These are phyloP conservation scores for Pardalotus punctatus DNA, from an alignment of 2,113 vertebrate species.

Conservation along the genomic window DNA sequence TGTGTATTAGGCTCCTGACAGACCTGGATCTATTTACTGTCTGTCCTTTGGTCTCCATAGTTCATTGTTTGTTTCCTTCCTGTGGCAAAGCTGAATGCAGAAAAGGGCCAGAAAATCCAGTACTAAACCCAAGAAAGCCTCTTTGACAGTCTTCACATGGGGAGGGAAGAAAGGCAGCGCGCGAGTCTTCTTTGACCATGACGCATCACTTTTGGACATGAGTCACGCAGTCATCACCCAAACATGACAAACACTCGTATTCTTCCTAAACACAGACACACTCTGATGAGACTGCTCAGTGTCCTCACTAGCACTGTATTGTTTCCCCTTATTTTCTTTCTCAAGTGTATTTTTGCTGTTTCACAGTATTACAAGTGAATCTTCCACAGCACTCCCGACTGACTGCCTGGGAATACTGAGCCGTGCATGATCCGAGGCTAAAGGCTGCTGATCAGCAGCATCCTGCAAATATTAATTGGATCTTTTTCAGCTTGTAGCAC, in stretches of 20 bases:
- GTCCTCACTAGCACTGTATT: not conserved
- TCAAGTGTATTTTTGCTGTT: not conserved
- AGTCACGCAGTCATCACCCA: conserved; percentile 32
- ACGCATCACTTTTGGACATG: not conserved
- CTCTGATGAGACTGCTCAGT: not conserved
- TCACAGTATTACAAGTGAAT: not conserved
- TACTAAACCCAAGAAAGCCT: not conserved
- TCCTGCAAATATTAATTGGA: conserved; percentile 25
- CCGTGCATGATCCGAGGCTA: not conserved
- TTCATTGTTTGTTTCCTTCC: not conserved
- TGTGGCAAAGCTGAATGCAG: not conserved
- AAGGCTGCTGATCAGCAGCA: not conserved
- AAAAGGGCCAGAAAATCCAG: not conserved
- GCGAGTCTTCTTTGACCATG: not conserved
- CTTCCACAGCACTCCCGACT: fast-evolving
- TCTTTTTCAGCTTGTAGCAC: not conserved
- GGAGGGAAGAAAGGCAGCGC: not conserved
- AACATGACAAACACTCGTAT: not conserved
- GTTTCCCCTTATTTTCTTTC: not conserved
- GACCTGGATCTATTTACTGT: not conserved
- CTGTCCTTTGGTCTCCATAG: not conserved
- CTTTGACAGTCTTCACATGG: not conserved
- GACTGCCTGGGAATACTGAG: not conserved
- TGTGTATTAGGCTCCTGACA: not conserved
- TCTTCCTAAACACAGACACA: not conserved